Evolutionary conservation across 2,888 invertebrate genomes (phyloP).

Genomic region (Odontocolon sp.): DNA sequence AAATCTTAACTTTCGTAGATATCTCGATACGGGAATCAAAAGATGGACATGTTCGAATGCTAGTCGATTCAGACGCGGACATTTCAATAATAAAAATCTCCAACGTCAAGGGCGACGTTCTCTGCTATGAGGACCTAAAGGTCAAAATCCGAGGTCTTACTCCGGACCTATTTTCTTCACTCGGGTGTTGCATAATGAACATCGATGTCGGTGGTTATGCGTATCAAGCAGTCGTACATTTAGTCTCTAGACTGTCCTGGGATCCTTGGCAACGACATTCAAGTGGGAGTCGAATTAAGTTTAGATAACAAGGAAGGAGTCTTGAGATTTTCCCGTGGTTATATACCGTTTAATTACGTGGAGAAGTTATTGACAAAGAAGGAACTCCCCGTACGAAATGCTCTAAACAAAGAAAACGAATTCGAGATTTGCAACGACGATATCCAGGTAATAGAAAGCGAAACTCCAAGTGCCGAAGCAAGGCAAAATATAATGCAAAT

Average conservation of each 20-base stretch:
- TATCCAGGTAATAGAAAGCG: background rate
- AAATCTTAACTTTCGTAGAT: conserved; percentile 15
- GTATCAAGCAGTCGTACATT: conserved; percentile 25
- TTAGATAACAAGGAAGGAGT: background rate
- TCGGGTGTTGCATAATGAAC: conserved; percentile 29
- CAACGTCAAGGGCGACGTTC: conserved; percentile 40
- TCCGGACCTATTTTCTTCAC: conserved; percentile 12
- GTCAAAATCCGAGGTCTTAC: conserved; percentile 35
- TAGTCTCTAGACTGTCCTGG: conserved; percentile 34
- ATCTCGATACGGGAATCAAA: background rate
- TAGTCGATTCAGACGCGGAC: conserved; percentile 27
- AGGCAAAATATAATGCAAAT: conserved; percentile 42
- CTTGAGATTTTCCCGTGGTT: background rate
- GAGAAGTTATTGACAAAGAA: conserved; percentile 46
- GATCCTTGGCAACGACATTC: conserved; percentile 39
- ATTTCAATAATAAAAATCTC: conserved; percentile 41
- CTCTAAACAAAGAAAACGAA: background rate
- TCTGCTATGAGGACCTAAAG: conserved; percentile 30
- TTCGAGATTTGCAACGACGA: background rate
- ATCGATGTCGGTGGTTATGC: background rate
- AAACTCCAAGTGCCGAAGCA: background rate
- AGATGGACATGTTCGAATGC: background rate
- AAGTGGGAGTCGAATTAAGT: conserved; percentile 14
- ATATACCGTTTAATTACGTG: conserved; percentile 7
- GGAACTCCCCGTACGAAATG: background rate